Evolutionary conservation across 2,113 vertebrate genomes (phyloP).

Genomic region (Silurus asotus): DNA sequence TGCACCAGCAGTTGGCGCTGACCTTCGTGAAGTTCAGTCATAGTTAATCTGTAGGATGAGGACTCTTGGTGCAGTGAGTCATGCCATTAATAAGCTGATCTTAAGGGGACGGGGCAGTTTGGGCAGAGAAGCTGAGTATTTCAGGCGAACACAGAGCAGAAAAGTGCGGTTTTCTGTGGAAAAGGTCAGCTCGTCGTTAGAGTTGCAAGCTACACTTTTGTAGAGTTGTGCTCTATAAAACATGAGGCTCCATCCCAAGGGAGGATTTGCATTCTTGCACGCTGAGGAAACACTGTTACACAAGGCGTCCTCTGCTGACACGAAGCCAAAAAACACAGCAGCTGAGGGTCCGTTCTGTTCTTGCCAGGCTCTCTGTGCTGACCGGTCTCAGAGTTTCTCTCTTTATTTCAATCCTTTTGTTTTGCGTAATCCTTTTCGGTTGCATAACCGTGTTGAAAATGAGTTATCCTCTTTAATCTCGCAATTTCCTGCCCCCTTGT

Average conservation of each 20-base stretch:
- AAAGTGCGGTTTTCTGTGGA: conserved; percentile 25
- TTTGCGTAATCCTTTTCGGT: neutral
- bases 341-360: conserved; percentile 39
- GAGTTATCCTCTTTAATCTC: neutral
- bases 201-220: conserved; percentile 25
- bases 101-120: conserved; percentile 14
- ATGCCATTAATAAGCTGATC: conserved; percentile 35
- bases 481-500: neutral
- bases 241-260: conserved; percentile 46
- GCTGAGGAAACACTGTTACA: conserved; percentile 55
- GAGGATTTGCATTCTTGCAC: conserved; percentile 55
- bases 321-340: conserved; percentile 46
- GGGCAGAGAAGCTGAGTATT: neutral
- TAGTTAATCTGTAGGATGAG: conserved; percentile 32
- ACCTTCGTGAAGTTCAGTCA: conserved; percentile 24
- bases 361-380: conserved; percentile 52
- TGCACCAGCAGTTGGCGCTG: conserved; percentile 21
- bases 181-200: conserved; percentile 45
- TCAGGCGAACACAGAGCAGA: neutral
- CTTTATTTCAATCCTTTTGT: neutral
- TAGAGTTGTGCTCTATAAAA: conserved; percentile 43
- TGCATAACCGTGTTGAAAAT: neutral
- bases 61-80: conserved; percentile 12
- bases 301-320: conserved; percentile 45
- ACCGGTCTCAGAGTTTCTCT: conserved; percentile 40